Base-by-base conservation (phyloP, 2,888 invertebrate species). In the Noctuana brunneofusca region DNA sequence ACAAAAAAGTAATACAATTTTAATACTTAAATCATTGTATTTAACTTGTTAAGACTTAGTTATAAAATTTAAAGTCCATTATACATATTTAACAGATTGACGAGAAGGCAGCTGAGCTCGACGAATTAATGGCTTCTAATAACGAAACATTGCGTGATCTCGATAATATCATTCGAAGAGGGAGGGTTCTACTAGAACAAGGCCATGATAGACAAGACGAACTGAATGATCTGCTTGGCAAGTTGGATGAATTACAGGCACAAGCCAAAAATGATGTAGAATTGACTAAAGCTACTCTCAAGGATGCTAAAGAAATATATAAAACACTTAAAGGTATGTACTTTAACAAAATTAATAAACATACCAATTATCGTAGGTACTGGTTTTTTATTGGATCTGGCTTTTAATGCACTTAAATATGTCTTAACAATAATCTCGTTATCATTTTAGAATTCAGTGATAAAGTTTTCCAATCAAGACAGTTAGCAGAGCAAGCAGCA, bases 181-280 rank as follows among this genome's bases (percentile, higher is more conserved):
- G 96, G 0, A 93, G 94, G 18, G 92, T 95, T 24, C 88, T 98
- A 14, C 83, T 97, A n/a, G 91, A 93, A 2, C 92, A 93, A 55
- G 93, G 92, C 0, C 87, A 84, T 43, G 83, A 87, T 18, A 71
- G 88, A 70, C 97, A 98, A 78, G 94, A 95, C 74, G 93, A 94
- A 60, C 94, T 97, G 1, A 96, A 96, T 72, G 95, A 96, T 67
- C 92, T 98, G 9, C 81, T 98, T 62, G 95, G 95, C 0, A 96
- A 96, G 66, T 94, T 97, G 6, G 96, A 97, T 75, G 94, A 93
- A 20, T 94, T 95, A 0, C 94, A 95, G 58, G 95, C 93, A 3
- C 95, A 94, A 74, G 98, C 98, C 0, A 94, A 94, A 63, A 94
- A 96, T 57, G 98, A 98, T 1, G 96, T 98, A 0, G 93, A 95